Base-by-base conservation (phyloP, 2,113 vertebrate genomes). In the Leptobrachium leishanense region DNA sequence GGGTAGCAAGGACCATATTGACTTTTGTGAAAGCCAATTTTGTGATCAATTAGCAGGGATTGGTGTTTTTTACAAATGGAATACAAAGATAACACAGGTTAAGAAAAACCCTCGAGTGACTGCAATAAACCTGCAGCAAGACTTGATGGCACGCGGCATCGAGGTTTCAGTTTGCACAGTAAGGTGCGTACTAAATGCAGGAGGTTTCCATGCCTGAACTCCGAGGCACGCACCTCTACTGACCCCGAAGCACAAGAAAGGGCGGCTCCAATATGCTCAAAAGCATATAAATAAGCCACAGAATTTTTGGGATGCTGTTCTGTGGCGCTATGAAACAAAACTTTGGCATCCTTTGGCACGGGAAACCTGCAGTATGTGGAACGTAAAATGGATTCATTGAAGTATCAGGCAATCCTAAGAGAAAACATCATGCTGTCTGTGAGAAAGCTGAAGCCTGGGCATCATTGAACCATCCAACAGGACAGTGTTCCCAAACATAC, bases 231-330 rank as follows among this genome's bases (percentile, higher is more conserved):
- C 55, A 65, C 63, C 2, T 1, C n/a, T 39, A 1, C 63, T 65
- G 63, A 65, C 63, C 63, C 2, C 3, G 39, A 65, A 65, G 63
- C 63, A 65, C n/a, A 31, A 39, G 7, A 65, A 65, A 65, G 39
- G 63, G 3, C n/a, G 8, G 31, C 63, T 65, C 20, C 31, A 3
- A 39, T 65, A 39, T 39, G 63, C 63, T 39, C 63, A 65, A 65
- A 31, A 65, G 5, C 63, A 65, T 31, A 65, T 65, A 65, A 65
- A 2, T 65, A 65, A 65, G 63, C 63, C 63, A 65, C 63, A 65
- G 63, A 65, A 40, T 1, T 40, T 65, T 65, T 31, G 63, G 63
- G 63, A 10, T 1, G 4, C 31, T 65, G 63, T 62, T 62, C 57
- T 65, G 15, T 4, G 10, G 63, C n/a, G 39, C 1, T 31, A 65